These are phyloP conservation scores for Troides aeacus DNA, from an alignment of 2,888 invertebrate genomes.

Conservation along the genomic window DNA sequence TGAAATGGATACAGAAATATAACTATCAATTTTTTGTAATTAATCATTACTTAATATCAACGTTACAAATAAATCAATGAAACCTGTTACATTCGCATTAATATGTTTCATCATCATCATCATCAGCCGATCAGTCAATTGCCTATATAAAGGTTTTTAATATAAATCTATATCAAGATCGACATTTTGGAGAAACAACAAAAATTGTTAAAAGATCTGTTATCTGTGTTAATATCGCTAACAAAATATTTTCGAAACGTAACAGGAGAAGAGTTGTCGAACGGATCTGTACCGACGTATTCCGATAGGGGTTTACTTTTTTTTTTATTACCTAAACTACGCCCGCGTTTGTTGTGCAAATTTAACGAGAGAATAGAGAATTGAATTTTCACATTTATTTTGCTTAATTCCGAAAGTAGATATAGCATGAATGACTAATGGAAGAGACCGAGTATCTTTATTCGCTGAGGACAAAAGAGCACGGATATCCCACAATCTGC, in stretches of 20 bases:
- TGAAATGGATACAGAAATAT: too few relatives aligned
- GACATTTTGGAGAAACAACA: background rate
- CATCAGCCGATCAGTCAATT: too few relatives aligned
- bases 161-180: background rate
- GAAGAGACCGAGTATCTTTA: conserved; percentile 11
- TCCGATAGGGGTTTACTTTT: background rate
- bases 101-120: too few relatives aligned
- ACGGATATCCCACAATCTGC: conserved; percentile 17
- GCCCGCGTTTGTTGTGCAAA: conserved; percentile 1
- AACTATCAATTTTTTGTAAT: too few relatives aligned
- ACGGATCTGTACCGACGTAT: conserved; percentile 12
- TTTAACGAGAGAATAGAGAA: conserved; percentile 1
- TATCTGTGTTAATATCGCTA: background rate
- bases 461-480: conserved; percentile 20
- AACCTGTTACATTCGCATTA: too few relatives aligned
- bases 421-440: background rate
- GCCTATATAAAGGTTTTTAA: too few relatives aligned
- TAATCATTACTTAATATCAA: too few relatives aligned
- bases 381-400: background rate
- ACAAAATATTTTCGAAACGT: conserved; percentile 2
- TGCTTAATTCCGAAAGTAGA: background rate
- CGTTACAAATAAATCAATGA: too few relatives aligned
- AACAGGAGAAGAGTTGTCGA: conserved; percentile 9
- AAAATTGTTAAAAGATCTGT: too few relatives aligned
- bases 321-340: conserved; percentile 2